Conservation (phyloP, 1,140 invertebrate species). For the Manduca sexta region DNA sequence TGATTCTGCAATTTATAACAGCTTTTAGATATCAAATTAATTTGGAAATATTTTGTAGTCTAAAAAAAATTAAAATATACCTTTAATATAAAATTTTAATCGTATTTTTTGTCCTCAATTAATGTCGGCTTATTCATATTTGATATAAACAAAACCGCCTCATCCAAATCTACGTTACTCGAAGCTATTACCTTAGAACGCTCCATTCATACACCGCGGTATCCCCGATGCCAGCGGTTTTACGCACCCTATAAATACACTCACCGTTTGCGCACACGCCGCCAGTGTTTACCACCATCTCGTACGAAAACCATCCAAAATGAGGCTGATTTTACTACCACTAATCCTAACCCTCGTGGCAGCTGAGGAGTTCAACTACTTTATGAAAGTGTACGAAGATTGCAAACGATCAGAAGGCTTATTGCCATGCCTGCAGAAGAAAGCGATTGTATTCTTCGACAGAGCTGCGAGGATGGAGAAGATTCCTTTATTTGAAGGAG, state of each 20-base stretch:
- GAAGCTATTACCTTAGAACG: neutral
- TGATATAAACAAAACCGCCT: neutral
- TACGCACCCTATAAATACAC: conserved; percentile 7
- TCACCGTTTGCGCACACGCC: neutral
- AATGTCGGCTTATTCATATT: too few relatives aligned
- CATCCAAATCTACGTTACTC: conserved; percentile 1
- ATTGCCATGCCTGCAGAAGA: conserved; percentile 84
- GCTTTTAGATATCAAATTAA: too few relatives aligned
- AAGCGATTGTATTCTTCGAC: conserved; percentile 84
- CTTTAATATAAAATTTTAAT: too few relatives aligned
- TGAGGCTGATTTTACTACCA: neutral
- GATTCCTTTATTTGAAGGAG: conserved; percentile 77
- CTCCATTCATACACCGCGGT: conserved; percentile 2
- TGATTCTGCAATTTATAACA: too few relatives aligned
- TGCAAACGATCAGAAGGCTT: conserved; percentile 75
- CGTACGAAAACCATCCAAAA: neutral
- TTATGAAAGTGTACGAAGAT: conserved; percentile 77
- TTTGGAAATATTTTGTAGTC: too few relatives aligned
- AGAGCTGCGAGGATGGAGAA: conserved; percentile 79
- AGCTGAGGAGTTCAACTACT: conserved; percentile 62
- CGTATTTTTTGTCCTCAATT: too few relatives aligned
- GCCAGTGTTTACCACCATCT: conserved; percentile 1
- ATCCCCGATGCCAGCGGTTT: conserved; percentile 1
- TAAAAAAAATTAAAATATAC: too few relatives aligned
- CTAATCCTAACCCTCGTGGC: neutral